Evolutionary conservation across 1,140 invertebrate species (phyloP).

Genomic region (Bombus sylvicola): DNA sequence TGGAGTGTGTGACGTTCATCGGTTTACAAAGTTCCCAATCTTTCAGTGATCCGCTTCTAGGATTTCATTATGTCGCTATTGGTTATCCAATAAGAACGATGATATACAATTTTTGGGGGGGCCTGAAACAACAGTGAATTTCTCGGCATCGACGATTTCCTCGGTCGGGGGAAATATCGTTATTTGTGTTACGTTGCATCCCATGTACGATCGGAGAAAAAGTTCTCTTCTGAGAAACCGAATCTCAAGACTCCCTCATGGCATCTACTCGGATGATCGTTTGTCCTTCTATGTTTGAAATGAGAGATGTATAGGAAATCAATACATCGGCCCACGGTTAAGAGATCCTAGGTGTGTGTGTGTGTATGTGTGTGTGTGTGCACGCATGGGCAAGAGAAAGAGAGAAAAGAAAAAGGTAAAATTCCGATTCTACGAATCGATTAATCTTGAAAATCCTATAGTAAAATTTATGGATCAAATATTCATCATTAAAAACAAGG

Average conservation of each 20-base stretch:
- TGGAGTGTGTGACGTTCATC: slow-evolving; percentile 41
- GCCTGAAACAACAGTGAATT: neutral
- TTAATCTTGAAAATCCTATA: slow-evolving; percentile 41
- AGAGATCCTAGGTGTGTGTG: slow-evolving; percentile 43
- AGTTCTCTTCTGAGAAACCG: neutral
- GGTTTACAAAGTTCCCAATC: neutral
- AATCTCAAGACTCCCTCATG: slow-evolving; percentile 31
- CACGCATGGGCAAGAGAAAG: slow-evolving; percentile 48
- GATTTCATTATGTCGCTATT: neutral
- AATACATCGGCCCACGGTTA: slow-evolving; percentile 74
- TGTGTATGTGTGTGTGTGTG: neutral
- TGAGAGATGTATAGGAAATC: slow-evolving; percentile 77
- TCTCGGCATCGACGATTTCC: neutral
- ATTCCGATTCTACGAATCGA: slow-evolving; percentile 65
- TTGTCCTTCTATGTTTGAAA: slow-evolving; percentile 77
- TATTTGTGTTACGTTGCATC: too few species aligned
- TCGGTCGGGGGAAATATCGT: too few species aligned
- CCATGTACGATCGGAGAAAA: too few species aligned
- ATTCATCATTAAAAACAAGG: neutral
- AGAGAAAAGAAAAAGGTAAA: slow-evolving; percentile 57
- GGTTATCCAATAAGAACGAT: neutral
- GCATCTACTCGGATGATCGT: slow-evolving; percentile 45
- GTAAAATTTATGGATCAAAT: neutral
- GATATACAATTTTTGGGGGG: too few species aligned
- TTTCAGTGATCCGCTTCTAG: neutral